These are phyloP conservation scores for Myotis brandtii DNA, from an alignment of 2,113 vertebrate species.

Conservation along the genomic window DNA sequence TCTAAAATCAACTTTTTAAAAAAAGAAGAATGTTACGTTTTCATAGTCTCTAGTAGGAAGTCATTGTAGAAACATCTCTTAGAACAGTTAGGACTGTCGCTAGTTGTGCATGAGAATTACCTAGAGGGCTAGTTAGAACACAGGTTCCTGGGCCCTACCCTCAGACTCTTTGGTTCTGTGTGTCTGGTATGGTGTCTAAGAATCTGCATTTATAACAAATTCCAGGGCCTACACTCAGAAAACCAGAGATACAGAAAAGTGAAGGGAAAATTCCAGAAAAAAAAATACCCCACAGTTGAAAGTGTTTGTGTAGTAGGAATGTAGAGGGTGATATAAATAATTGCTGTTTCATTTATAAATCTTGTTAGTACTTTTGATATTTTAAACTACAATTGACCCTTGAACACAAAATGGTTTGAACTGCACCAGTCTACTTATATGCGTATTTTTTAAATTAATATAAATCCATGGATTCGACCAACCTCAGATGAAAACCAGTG, in stretches of 20 bases:
- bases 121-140: not conserved
- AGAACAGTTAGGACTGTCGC: not conserved
- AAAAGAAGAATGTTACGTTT: not conserved
- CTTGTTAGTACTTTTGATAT: not conserved
- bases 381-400: not conserved
- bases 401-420: not conserved
- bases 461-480: not conserved
- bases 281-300: not conserved
- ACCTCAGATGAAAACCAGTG: not conserved
- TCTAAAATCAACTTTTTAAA: too few relatives aligned
- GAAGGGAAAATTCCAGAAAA: not conserved
- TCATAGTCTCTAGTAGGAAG: not conserved
- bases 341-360: not conserved
- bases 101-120: not conserved
- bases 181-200: not conserved
- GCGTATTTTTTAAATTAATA: not conserved
- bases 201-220: constrained; percentile 1
- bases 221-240: not conserved
- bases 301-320: not conserved
- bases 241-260: not conserved
- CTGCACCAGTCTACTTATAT: not conserved
- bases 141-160: not conserved
- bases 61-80: not conserved
- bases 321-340: not conserved
- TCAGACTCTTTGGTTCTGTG: not conserved